A percentile compares a stretch with the other conserved stretches of the same genome.
phyloP scores from a whole-genome alignment of 2,797 vertebrate species.

The Crypturellus tataupa region DNA sequence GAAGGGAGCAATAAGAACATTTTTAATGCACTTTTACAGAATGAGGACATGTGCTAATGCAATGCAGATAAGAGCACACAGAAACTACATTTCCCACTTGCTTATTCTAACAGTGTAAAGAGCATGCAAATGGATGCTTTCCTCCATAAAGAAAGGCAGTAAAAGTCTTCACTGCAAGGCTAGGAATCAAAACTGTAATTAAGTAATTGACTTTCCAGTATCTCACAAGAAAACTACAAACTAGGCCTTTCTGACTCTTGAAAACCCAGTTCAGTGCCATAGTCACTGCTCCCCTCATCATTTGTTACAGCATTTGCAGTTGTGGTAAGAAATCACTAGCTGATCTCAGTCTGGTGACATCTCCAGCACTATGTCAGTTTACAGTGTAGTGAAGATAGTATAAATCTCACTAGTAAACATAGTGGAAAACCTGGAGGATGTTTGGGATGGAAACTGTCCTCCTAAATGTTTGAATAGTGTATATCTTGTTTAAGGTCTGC shows the following conservation, averaged over 20 bases:
- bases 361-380: background rate
- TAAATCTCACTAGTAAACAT: too few species aligned
- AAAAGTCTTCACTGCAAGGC: background rate
- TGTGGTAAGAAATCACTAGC: background rate
- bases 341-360: background rate
- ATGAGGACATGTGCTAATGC: background rate
- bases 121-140: background rate
- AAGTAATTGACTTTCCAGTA: background rate
- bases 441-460: background rate
- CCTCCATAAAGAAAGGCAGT: background rate
- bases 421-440: background rate
- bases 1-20: background rate
- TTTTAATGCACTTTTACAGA: background rate
- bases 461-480: background rate
- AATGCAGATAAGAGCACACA: background rate
- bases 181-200: background rate
- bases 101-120: background rate
- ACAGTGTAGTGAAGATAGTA: background rate
- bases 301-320: background rate
- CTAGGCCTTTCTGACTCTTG: background rate
- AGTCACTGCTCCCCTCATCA: background rate
- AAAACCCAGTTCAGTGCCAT: background rate
- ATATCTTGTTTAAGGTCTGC: background rate
- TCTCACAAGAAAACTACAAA: background rate
- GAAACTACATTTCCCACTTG: background rate